Conservation (phyloP, 1,140 invertebrate genomes). For the Hycleus cichorii region DNA sequence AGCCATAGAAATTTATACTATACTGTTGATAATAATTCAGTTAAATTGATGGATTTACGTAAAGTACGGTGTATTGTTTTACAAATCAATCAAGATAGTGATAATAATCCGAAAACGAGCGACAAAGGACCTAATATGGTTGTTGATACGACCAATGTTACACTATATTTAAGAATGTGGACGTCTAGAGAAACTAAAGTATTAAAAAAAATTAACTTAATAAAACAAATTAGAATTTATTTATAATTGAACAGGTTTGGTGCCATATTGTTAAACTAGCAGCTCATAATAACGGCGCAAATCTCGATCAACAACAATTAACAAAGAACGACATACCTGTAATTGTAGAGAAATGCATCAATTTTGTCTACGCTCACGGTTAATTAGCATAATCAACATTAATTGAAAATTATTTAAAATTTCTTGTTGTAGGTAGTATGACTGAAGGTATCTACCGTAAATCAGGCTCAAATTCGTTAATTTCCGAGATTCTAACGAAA, state of each 20-base stretch:
- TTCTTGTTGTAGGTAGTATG: slow-evolving; percentile 55
- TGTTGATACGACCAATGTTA: slow-evolving; percentile 53
- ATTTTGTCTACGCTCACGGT: slow-evolving; percentile 74
- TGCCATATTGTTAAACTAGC: slow-evolving; percentile 63
- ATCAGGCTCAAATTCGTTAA: slow-evolving; percentile 66
- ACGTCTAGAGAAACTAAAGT: slow-evolving; percentile 54
- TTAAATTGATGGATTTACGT: slow-evolving; percentile 63
- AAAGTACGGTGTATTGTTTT: slow-evolving; percentile 74
- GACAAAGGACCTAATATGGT: slow-evolving; percentile 56
- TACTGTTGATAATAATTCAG: slow-evolving; percentile 46
- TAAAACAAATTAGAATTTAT: not conserved
- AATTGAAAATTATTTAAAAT: not conserved
- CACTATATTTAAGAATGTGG: slow-evolving; percentile 65
- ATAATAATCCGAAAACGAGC: slow-evolving; percentile 43
- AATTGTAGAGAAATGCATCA: slow-evolving; percentile 84
- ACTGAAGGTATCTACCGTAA: slow-evolving; percentile 80
- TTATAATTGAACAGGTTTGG: slow-evolving; percentile 49
- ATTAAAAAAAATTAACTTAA: slow-evolving; percentile 4
- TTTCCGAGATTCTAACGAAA: slow-evolving; percentile 62
- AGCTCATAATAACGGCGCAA: slow-evolving; percentile 66
- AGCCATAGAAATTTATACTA: slow-evolving; percentile 63
- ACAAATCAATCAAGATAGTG: slow-evolving; percentile 45
- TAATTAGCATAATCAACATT: slow-evolving; percentile 40
- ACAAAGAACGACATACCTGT: slow-evolving; percentile 80
- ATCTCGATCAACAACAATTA: slow-evolving; percentile 74